These are phyloP conservation scores for Drosophila atripex DNA, from an alignment of 2,888 invertebrate genomes.

Conservation along the genomic window DNA sequence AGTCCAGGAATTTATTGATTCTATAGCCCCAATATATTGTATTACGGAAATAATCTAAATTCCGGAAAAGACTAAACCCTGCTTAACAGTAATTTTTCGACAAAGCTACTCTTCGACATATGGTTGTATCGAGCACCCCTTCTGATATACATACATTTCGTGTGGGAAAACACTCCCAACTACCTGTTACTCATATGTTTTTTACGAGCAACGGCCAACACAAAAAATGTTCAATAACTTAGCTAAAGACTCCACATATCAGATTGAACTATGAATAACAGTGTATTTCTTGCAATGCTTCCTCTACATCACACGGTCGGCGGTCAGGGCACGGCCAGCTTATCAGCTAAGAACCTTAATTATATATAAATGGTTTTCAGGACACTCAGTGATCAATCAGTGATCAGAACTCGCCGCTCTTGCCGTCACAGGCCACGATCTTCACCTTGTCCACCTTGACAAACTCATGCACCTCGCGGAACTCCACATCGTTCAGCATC, in stretches of 20 bases:
- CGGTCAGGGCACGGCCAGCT: conserved; percentile 31
- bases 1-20: no score
- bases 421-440: conserved; percentile 99
- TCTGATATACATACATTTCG: not conserved
- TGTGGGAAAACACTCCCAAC: not conserved
- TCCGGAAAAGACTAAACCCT: not conserved
- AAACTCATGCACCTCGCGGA: conserved; percentile 96
- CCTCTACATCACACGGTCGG: conserved; percentile 39
- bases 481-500: conserved; percentile 98
- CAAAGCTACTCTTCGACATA: not conserved
- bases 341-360: conserved; percentile 54
- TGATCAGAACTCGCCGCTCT: conserved; percentile 86
- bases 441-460: conserved; percentile 97
- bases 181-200: not conserved
- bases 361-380: conserved; percentile 5
- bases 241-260: not conserved
- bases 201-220: not conserved
- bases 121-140: not conserved
- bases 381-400: conserved; percentile 5
- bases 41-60: no score
- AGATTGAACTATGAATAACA: conserved; percentile 50
- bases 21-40: no score
- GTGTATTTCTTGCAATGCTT: conserved; percentile 38
- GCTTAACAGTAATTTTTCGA: not conserved
- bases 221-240: not conserved